Percentiles rank a stretch among this genome's conserved stretches.
Evolutionary conservation across 2,113 vertebrate genomes (phyloP).

Genomic region (Lepus americanus): DNA sequence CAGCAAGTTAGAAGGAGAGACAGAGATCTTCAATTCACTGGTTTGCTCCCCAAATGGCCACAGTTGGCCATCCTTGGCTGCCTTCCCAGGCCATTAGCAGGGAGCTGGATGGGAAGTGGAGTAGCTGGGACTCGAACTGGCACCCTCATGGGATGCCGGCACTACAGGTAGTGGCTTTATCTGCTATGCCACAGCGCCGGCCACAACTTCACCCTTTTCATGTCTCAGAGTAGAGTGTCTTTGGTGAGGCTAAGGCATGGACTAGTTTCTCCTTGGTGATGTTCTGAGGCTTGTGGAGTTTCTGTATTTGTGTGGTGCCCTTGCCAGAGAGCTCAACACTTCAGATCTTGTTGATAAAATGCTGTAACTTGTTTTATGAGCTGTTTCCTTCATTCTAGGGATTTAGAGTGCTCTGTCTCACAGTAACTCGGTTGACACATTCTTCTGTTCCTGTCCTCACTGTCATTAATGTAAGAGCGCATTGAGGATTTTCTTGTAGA

Average conservation of each 20-base stretch:
- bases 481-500: neutral
- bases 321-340: neutral
- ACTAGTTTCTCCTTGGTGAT: neutral
- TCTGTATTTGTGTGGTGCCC: neutral
- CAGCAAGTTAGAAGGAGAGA: too few relatives aligned
- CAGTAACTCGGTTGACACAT: neutral
- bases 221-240: neutral
- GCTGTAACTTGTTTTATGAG: conserved; percentile 17
- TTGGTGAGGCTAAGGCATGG: neutral
- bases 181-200: too few relatives aligned
- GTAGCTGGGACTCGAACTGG: too few relatives aligned
- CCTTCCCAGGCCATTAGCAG: too few relatives aligned
- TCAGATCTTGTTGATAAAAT: neutral
- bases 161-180: too few relatives aligned
- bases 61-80: too few relatives aligned
- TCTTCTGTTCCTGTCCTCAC: neutral
- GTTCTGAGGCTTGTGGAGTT: neutral
- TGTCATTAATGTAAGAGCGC: neutral
- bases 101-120: too few relatives aligned
- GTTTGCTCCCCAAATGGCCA: too few relatives aligned
- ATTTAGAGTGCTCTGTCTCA: neutral
- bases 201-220: neutral
- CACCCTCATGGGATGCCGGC: too few relatives aligned
- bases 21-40: too few relatives aligned
- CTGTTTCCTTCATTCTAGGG: neutral